Base-by-base conservation (phyloP, 2,797 vertebrate species). In the Typhlichthys subterraneus region DNA sequence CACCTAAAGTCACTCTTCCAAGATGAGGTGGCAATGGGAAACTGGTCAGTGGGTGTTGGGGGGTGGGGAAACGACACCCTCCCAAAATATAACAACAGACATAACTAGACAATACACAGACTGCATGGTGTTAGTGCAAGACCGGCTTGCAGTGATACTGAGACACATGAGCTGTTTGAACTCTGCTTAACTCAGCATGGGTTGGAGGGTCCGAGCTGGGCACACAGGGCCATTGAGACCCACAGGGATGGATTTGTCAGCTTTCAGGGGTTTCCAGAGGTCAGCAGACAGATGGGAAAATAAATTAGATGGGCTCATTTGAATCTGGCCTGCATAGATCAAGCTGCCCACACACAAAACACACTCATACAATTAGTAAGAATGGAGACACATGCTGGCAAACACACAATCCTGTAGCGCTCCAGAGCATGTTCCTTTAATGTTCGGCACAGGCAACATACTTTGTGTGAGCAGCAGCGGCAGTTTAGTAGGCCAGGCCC, bases 251-350 rank as follows among this genome's bases (percentile, higher is more conserved):
- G 67, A 80, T 74, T 61, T 66, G 77, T 80, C 82, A 70, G 75
- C 80, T 76, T 73, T 77, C 81, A 77, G 64, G 77, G 80, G 81
- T 82, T 85, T 71, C 70, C 71, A 83, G 88, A 91, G 91, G 90
- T 93, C 91, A 91, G 87, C 82, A 91, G 88, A 92, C 91, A 92
- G 91, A 92, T 92, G 90, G 91, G 88, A 86, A 90, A 89, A 85
- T 85, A 90, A 91, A 89, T 91, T 86, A 92, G 88, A 77, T 72
- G 79, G 84, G 82, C 87, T 87, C 85, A 90, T 89, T 89, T 89
- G 87, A 92, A 92, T 91, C 88, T 85, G 82, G 68, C 75, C 73
- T 14, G 42, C 79, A 70, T 87, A 89, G 85, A 86, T 90, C 87
- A 92, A 88, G 77, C 86, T 86, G 82, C 82, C 88, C 83, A 84